Percentiles rank a stretch among this genome's conserved stretches.
Evolutionary conservation across 2,797 vertebrate species (phyloP).

Genomic region (Pangasius macronema): DNA sequence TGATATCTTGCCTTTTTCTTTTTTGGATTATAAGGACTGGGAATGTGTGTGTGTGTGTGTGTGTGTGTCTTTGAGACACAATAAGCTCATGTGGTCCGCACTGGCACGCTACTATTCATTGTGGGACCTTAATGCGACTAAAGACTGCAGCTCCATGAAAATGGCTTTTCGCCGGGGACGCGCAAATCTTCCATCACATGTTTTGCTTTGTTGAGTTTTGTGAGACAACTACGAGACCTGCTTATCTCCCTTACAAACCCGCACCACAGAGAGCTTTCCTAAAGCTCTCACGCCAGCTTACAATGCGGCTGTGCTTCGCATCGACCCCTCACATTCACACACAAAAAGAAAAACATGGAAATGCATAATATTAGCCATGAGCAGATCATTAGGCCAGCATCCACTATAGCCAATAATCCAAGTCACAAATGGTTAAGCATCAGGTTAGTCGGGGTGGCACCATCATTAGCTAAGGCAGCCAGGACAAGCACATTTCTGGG

Average conservation of each 20-base stretch:
- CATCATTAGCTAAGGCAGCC: not conserved
- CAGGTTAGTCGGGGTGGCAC: not conserved
- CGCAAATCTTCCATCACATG: conserved; percentile 75
- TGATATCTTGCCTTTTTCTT: conserved; percentile 37
- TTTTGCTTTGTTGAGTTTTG: conserved; percentile 78
- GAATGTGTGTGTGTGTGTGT: conserved; percentile 38
- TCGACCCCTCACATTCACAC: conserved; percentile 34
- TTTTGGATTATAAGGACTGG: conserved; percentile 55
- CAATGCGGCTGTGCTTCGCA: conserved; percentile 43
- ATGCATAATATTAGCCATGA: conserved; percentile 11
- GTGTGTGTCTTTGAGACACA: conserved; percentile 58
- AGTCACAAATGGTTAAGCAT: not conserved
- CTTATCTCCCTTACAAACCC: conserved; percentile 76
- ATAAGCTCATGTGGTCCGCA: conserved; percentile 66
- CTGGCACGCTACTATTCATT: conserved; percentile 64
- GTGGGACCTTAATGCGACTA: conserved; percentile 73
- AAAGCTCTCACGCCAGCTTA: conserved; percentile 72
- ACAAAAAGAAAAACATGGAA: not conserved
- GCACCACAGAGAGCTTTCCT: conserved; percentile 71
- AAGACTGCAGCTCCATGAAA: conserved; percentile 69
- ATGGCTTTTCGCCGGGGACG: conserved; percentile 67
- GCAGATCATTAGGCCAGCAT: conserved; percentile 31
- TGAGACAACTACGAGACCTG: conserved; percentile 71
- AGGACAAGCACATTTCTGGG: not conserved
- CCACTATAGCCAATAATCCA: not conserved